A percentile compares a stretch with the other conserved stretches of the same genome.
These are phyloP conservation scores for Gambusia affinis DNA, from an alignment of 2,113 vertebrate genomes.

Conservation along the genomic window DNA sequence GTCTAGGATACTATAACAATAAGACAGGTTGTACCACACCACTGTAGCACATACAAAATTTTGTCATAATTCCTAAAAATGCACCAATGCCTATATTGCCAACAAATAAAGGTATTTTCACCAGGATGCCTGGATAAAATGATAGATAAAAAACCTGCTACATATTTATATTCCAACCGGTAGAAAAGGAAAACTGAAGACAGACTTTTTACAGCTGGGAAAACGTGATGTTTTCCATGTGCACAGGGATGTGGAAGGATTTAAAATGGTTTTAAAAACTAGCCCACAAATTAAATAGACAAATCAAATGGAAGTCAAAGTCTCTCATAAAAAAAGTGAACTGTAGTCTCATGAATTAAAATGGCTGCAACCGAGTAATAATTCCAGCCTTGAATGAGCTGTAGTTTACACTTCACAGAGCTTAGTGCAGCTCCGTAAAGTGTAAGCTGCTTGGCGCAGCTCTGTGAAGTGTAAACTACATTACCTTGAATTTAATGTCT, in stretches of 20 bases:
- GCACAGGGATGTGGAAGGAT: background rate
- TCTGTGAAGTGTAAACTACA: background rate
- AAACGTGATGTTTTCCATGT: background rate
- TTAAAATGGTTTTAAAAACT: background rate
- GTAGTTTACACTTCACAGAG: conserved; percentile 1
- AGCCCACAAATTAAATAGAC: background rate
- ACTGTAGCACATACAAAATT: background rate
- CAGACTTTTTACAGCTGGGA: background rate
- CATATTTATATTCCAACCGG: background rate
- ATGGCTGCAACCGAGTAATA: background rate
- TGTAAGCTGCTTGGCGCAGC: background rate
- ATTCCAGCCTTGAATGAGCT: background rate
- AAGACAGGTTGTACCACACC: background rate
- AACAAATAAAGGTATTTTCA: no score
- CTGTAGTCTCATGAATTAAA: background rate
- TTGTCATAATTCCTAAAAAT: background rate
- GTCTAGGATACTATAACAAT: background rate
- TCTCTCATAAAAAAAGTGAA: background rate
- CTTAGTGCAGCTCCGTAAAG: background rate
- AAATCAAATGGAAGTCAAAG: background rate
- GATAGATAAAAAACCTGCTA: background rate
- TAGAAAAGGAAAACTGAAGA: background rate
- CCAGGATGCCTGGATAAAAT: background rate
- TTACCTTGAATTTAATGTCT: background rate
- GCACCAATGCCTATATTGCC: no score